Conservation (phyloP, 2,888 invertebrate species). For the Chalcosyrphus nemorum region DNA sequence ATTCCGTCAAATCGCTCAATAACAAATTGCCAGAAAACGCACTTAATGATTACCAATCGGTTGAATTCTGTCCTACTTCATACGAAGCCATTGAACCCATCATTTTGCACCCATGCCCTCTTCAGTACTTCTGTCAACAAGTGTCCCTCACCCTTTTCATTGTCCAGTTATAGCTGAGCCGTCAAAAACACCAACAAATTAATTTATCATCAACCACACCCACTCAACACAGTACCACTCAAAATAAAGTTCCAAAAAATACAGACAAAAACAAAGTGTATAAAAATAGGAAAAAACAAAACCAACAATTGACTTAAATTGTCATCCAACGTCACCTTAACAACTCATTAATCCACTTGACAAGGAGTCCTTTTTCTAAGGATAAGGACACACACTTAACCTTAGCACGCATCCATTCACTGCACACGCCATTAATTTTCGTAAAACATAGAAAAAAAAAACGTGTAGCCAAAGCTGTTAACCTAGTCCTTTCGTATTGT, state of each 20-base stretch:
- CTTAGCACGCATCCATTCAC: neutral
- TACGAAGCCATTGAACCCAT: neutral
- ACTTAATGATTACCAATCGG: neutral
- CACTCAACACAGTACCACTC: neutral
- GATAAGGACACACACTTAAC: neutral
- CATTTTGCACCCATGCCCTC: neutral
- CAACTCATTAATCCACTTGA: conserved; percentile 3
- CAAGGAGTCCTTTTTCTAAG: neutral
- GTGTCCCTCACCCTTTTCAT: neutral
- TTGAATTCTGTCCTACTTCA: neutral
- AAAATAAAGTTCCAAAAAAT: neutral
- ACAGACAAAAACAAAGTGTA: no score
- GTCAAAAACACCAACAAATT: neutral
- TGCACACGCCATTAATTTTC: conserved; percentile 11
- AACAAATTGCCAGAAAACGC: no score
- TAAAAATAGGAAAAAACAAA: neutral
- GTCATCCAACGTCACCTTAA: conserved; percentile 1
- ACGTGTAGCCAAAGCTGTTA: neutral
- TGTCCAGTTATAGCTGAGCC: neutral
- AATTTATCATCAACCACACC: neutral
- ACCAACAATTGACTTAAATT: neutral
- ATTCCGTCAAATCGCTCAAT: no score
- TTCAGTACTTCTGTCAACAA: neutral
- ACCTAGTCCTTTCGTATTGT: neutral
- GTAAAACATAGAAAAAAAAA: neutral